Percentiles rank a stretch among this genome's conserved stretches.
Conservation (phyloP, 2,888 invertebrate genomes). For the Andricus curvator region DNA sequence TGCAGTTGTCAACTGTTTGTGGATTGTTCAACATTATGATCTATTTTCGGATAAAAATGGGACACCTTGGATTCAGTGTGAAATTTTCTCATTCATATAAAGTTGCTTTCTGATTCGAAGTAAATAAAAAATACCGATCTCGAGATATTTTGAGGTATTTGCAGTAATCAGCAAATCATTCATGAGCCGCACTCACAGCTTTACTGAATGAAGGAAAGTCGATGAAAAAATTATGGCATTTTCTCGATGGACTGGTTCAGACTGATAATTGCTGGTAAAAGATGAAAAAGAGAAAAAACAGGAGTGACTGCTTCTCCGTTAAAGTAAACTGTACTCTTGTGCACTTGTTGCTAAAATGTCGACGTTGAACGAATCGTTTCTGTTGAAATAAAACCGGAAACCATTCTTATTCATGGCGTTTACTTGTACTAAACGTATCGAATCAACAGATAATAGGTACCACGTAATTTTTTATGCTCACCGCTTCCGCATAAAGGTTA, state of each 20-base stretch:
- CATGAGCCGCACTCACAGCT: neutral
- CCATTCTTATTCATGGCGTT: neutral
- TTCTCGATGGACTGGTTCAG: neutral
- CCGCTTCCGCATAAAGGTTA: neutral
- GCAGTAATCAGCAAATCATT: neutral
- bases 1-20: too few species aligned
- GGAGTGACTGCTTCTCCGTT: constrained; percentile 2
- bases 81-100: neutral
- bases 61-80: too few species aligned
- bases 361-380: neutral
- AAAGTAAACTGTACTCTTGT: neutral
- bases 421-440: neutral
- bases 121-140: neutral
- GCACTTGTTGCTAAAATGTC: neutral
- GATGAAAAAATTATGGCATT: neutral
- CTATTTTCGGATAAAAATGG: too few species aligned
- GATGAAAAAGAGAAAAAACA: neutral
- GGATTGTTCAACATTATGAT: too few species aligned
- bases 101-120: neutral
- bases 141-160: neutral
- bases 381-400: neutral
- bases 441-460: neutral
- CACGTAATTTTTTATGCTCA: neutral
- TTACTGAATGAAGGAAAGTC: neutral
- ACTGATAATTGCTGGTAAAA: neutral